phyloP scores from a whole-genome alignment of 2,888 invertebrate genomes.

The Trichogramma evanescens region DNA sequence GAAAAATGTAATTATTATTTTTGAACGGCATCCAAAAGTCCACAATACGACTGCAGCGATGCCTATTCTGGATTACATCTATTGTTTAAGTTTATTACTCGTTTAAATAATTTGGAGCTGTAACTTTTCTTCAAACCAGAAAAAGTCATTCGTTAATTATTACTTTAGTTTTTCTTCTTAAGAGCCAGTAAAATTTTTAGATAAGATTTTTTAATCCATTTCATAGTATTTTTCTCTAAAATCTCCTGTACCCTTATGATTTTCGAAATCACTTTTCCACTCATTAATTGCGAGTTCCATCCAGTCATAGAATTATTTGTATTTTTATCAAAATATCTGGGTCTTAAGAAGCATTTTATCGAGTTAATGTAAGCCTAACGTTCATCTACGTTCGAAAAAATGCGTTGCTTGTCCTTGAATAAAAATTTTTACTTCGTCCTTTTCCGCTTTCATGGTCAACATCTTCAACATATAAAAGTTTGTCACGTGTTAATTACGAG shows the following conservation, averaged over 20 bases:
- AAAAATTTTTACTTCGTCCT: conserved; percentile 3
- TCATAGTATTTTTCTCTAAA: no score
- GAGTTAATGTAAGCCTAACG: conserved; percentile 3
- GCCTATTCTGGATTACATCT: conserved; percentile 46
- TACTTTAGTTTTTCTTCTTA: conserved; percentile 21
- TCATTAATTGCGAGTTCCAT: no score
- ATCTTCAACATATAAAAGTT: background rate
- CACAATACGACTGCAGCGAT: conserved; percentile 50
- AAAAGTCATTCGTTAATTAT: conserved; percentile 18
- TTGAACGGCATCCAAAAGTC: conserved; percentile 47
- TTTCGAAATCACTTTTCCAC: no score
- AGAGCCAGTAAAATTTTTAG: conserved; percentile 21
- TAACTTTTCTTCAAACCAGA: conserved; percentile 27
- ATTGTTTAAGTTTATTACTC: conserved; percentile 22
- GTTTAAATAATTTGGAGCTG: conserved; percentile 14
- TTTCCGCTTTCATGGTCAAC: conserved; percentile 19
- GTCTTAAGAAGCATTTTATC: conserved; percentile 22
- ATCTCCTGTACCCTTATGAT: no score
- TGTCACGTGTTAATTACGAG: background rate
- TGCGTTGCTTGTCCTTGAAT: conserved; percentile 16
- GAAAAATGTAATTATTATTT: conserved; percentile 32
- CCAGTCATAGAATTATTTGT: conserved; percentile 9
- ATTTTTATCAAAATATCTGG: conserved; percentile 18
- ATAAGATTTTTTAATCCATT: background rate
- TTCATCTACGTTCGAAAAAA: conserved; percentile 21